Base-by-base conservation (phyloP, 2,113 vertebrate genomes). In the Nothobranchius furzeri region DNA sequence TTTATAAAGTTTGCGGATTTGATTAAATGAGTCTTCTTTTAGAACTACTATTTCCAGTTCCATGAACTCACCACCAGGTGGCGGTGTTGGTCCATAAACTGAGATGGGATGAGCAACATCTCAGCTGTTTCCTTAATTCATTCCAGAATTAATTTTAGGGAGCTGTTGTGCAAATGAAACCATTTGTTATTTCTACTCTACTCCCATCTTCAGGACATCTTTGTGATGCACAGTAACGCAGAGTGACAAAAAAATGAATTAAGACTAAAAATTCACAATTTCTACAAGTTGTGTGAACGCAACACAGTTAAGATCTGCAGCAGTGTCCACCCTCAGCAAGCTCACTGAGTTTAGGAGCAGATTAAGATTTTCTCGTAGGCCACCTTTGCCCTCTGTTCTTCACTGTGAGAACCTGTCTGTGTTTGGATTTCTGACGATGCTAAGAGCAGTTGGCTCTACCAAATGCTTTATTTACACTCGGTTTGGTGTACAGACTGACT, bases 11-110 rank as follows among this genome's bases (percentile, higher is more conserved):
- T 43, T 58, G 30, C 4, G 6, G 43, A 1, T 13, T 13, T 43
- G 20, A n/a, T 20, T 17, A 11, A 12, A 12, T 12, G 40, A 2
- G 2, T 42, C 1, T 0, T 12, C 17, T 17, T 8, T 9, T 9
- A 10, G 17, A 24, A 45, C 11, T n/a, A 40, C 12, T 12, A 0
- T 3, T 4, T 83, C 80, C 60, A 83, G 43, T 57, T 55, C 2
- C 15, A 11, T 0, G 0, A 9, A 24, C 25, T 30, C 0, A 37
- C 40, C 88, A 88, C 82, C 43, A 66, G 85, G 47, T 51, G 72
- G 85, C 1, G 11, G 0, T 56, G 20, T 69, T 51, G 51, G 40
- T 43, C 64, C 79, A 7, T 61, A 78, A 20, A 10, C 37, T 60
- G 37, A 24, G 7, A 3, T 1, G 12, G 8, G 12, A 14, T 2